These are phyloP conservation scores for Choloepus didactylus DNA, from an alignment of 2,797 vertebrate genomes.

Conservation along the genomic window DNA sequence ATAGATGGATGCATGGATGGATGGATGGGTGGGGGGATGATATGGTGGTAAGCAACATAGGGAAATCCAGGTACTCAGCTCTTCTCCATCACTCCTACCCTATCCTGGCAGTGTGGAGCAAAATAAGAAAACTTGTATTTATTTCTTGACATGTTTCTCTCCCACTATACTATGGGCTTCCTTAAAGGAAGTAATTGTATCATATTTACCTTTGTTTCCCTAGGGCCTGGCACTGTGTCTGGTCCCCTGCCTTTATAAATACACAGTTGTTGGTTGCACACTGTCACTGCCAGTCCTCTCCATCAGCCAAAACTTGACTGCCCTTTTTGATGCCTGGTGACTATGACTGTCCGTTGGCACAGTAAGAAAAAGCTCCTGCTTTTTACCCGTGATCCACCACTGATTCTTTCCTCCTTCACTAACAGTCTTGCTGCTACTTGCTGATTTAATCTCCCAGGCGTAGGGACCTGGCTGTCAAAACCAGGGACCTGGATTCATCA, in stretches of 20 bases:
- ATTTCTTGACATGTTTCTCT: slow-evolving; percentile 55
- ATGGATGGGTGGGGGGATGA: too few species aligned
- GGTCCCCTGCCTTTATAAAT: background rate
- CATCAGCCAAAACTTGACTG: background rate
- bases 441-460: background rate
- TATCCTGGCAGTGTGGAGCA: background rate
- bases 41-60: background rate
- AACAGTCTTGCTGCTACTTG: background rate
- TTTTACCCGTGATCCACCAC: background rate
- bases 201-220: background rate
- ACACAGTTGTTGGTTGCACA: background rate
- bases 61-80: background rate
- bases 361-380: rapidly evolving
- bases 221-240: background rate
- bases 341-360: background rate
- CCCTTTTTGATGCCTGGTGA: background rate
- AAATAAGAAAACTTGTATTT: slow-evolving; percentile 16
- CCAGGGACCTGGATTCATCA: background rate
- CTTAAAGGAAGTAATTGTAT: slow-evolving; percentile 28
- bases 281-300: background rate
- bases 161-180: background rate
- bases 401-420: background rate
- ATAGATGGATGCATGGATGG: too few species aligned
- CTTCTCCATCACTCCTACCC: background rate
- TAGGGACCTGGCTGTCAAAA: slow-evolving; percentile 3